Evolutionary conservation across 2,888 invertebrate species (phyloP), one percentile per base, ranked within the genome.

Genomic region (Choristoneura rosaceana): DNA sequence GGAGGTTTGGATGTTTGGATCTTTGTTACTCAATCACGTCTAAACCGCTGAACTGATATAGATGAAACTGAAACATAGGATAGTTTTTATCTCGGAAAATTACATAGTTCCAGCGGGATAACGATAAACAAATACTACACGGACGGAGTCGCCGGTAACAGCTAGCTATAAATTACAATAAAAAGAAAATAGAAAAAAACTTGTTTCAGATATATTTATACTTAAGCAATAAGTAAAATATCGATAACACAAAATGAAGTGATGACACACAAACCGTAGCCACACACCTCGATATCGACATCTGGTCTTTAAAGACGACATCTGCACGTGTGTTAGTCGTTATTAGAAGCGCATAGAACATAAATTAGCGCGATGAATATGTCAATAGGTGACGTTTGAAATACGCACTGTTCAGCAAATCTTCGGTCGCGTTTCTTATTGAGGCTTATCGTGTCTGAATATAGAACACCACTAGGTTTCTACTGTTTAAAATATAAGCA

Each of bases 391-490:
- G 81, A 80, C 83, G 85, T 87, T 88, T 87, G 84, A 87, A 89
- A 88, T 83, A 86, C 79, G 82, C 79, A 82, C 81, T 85, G 86
- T 90, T 89, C 88, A 88, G 90, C 91, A 90, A 90, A 90, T 89
- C 86, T 87, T 89, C 86, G 86, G 83, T 81, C 86, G 83, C 87
- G 89, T 90, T 89, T 87, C 85, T 90, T 90, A 90, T 85, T 87
- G 86, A 83, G 84, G 84, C 79, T 84, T 76, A 81, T 80, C 80
- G 77, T 79, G 79, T 84, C 81, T 77, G 71, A 77, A 76, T 77
- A 79, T 52, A 7, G 25, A 15, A 7, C 2, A 8, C 73, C 83
- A 84, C 81, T 76, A 85, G 75, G 80, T 82, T 78, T 34, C 47
- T 50, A 47, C 0, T 5, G 33, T 33, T 58, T 15, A 25, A 25